phyloP scores from a whole-genome alignment of 2,113 vertebrate genomes.

The Penelope pileata region DNA sequence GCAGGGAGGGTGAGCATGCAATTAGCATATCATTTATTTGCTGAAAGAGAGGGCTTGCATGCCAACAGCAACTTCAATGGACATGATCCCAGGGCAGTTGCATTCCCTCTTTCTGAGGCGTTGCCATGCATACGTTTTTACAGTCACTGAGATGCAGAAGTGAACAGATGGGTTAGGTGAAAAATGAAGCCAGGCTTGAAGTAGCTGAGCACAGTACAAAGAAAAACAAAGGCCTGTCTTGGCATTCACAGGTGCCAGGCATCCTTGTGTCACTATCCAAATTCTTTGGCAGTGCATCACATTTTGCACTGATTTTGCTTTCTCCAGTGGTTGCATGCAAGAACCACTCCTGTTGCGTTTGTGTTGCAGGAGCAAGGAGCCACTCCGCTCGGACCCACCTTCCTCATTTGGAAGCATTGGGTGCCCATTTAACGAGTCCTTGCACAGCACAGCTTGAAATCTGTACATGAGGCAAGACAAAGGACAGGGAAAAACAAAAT shows the following conservation, averaged over 20 bases:
- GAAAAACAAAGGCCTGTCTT: background rate
- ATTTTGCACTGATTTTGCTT: rapidly evolving
- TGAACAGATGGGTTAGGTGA: background rate
- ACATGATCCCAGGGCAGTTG: rapidly evolving
- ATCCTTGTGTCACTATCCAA: rapidly evolving
- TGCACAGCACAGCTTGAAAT: rapidly evolving
- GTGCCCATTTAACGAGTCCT: background rate
- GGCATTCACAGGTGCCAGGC: background rate
- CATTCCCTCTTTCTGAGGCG: rapidly evolving
- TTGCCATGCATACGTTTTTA: rapidly evolving
- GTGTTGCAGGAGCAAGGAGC: background rate
- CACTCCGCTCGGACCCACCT: background rate
- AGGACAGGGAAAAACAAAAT: background rate
- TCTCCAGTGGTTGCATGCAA: rapidly evolving
- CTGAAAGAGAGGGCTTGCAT: background rate
- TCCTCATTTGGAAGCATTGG: background rate
- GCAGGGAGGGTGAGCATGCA: background rate
- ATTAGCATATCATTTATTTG: background rate
- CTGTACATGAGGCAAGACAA: background rate
- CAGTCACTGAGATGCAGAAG: rapidly evolving
- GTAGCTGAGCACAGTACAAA: background rate
- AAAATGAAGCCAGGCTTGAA: background rate
- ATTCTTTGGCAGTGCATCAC: rapidly evolving
- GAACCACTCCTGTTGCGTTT: background rate
- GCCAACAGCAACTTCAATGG: background rate